A percentile compares a stretch with the other conserved stretches of the same genome.
Conservation (phyloP, 2,888 invertebrate genomes). For the Acanthopleura granulata region DNA sequence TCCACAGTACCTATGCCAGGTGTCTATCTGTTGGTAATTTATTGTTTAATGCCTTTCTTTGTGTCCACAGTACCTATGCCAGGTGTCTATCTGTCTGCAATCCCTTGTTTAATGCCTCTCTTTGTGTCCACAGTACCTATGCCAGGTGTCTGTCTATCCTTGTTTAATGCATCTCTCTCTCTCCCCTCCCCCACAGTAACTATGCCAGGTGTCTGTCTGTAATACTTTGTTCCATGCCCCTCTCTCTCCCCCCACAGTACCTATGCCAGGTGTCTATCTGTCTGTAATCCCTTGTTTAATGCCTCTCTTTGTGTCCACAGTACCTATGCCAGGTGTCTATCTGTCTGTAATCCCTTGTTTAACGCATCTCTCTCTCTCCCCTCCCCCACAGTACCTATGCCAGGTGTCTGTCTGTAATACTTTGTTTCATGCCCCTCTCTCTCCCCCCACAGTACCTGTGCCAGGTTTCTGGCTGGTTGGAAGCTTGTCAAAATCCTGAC, state of each 20-base stretch:
- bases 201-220: neutral
- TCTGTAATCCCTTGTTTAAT: too few species aligned
- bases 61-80: constrained; percentile 69
- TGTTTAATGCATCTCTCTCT: too few species aligned
- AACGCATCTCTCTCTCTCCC: too few species aligned
- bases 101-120: too few species aligned
- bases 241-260: too few species aligned
- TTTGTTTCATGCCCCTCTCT: constrained; percentile 24
- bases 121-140: constrained; percentile 16
- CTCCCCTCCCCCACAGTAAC: too few species aligned
- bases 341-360: constrained; percentile 76
- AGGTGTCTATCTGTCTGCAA: constrained; percentile 92
- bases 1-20: too few species aligned
- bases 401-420: neutral
- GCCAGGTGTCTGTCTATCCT: constrained; percentile 79
- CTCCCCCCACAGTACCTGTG: constrained; percentile 56
- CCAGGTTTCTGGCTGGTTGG: constrained; percentile 92
- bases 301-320: constrained; percentile 33
- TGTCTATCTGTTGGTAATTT: neutral
- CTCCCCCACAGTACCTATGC: too few species aligned
- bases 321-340: constrained; percentile 81
- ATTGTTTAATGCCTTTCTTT: constrained; percentile 24
- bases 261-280: too few species aligned
- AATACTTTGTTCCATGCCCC: constrained; percentile 25
- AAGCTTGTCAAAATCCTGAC: constrained; percentile 82